Conservation (phyloP, 2,888 invertebrate species). For the Bursaphelenchus okinawaensis region DNA sequence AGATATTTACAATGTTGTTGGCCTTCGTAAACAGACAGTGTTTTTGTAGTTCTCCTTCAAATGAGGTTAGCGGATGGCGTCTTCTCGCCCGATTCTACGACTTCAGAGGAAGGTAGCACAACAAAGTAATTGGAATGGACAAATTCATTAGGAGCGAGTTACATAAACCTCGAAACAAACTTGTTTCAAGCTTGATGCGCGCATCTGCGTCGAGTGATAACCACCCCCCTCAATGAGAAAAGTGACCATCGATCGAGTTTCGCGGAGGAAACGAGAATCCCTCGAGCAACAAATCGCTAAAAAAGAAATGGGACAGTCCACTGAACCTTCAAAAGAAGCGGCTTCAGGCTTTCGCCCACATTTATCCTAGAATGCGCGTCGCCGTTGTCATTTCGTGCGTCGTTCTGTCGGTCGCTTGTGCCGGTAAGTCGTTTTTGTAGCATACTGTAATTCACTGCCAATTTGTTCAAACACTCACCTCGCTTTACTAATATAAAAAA, state of each 20-base stretch:
- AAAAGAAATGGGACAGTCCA: not conserved
- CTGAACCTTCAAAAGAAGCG: not conserved
- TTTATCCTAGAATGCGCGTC: not conserved
- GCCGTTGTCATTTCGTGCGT: not conserved
- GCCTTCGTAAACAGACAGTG: too few relatives aligned
- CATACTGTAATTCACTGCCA: not conserved
- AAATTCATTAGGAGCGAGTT: too few relatives aligned
- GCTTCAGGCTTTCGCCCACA: not conserved
- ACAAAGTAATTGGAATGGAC: too few relatives aligned
- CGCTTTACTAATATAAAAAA: not conserved
- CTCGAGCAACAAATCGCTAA: not conserved
- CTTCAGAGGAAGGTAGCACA: too few relatives aligned
- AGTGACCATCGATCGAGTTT: not conserved
- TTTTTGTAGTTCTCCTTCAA: too few relatives aligned
- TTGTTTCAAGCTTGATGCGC: not conserved
- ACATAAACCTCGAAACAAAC: not conserved
- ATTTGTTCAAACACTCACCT: not conserved
- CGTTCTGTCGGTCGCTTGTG: not conserved
- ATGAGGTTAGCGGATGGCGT: too few relatives aligned
- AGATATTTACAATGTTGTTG: too few relatives aligned
- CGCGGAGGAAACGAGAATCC: not conserved
- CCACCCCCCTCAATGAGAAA: not conserved
- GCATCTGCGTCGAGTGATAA: not conserved
- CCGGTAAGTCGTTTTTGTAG: not conserved
- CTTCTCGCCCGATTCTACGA: too few relatives aligned